A percentile compares a stretch with the other conserved stretches of the same genome.
Conservation (phyloP, 2,113 vertebrate genomes). For the Columba livia region DNA sequence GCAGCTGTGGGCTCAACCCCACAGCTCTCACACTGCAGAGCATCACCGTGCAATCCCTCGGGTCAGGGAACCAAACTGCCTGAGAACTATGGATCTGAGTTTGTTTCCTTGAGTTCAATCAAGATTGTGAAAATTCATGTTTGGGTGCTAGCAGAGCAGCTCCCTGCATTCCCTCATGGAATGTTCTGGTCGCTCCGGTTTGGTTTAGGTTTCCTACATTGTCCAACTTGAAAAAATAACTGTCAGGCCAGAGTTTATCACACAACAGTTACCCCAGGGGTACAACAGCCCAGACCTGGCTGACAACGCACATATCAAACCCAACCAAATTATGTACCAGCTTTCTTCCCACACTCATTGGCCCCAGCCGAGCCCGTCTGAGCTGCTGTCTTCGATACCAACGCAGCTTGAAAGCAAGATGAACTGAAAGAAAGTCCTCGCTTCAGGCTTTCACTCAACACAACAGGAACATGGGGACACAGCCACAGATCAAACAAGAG, state of each 20-base stretch:
- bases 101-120: background rate
- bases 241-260: too few species aligned
- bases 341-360: fast-evolving
- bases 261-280: too few species aligned
- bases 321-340: background rate
- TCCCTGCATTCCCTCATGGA: background rate
- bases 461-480: background rate
- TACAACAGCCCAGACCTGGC: too few species aligned
- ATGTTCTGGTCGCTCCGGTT: background rate
- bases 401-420: background rate
- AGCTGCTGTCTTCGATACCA: fast-evolving
- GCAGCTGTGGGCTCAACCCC: background rate
- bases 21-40: background rate
- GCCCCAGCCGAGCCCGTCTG: background rate
- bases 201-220: background rate
- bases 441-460: background rate
- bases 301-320: too few species aligned
- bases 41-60: fast-evolving
- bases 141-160: background rate
- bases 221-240: too few species aligned
- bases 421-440: background rate
- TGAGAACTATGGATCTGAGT: fast-evolving
- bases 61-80: background rate
- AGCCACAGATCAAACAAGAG: background rate
- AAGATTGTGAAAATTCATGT: background rate